Conservation (phyloP, 2,888 invertebrate genomes). For the Heteropelma amictum region DNA sequence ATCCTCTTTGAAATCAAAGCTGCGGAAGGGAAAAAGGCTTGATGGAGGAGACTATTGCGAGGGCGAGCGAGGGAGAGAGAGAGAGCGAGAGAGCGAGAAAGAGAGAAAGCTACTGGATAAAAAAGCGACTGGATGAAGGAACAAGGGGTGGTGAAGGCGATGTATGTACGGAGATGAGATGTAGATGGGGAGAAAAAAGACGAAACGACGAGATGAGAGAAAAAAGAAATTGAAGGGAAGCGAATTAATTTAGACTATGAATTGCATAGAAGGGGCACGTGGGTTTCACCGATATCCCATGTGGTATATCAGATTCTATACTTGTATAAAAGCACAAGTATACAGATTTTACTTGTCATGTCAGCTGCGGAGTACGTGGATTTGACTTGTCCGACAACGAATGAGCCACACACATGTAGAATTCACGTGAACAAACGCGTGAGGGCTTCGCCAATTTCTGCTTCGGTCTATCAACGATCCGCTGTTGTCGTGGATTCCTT, state of each 20-base stretch:
- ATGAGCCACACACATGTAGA: slow-evolving; percentile 33
- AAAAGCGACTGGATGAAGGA: slow-evolving; percentile 20
- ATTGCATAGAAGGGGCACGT: slow-evolving; percentile 16
- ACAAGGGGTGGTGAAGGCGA: slow-evolving; percentile 15
- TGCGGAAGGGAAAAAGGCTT: slow-evolving; percentile 56
- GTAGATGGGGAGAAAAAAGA: slow-evolving; percentile 37
- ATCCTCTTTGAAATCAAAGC: slow-evolving; percentile 75
- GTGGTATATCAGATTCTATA: slow-evolving; percentile 30
- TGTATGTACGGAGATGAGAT: slow-evolving; percentile 21
- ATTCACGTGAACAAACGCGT: slow-evolving; percentile 34
- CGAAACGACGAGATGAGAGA: slow-evolving; percentile 8
- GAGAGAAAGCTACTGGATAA: background rate
- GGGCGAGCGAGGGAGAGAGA: slow-evolving; percentile 13
- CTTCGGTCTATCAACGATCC: slow-evolving; percentile 60
- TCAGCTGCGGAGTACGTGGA: slow-evolving; percentile 59
- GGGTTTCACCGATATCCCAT: slow-evolving; percentile 49
- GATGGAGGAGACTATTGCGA: slow-evolving; percentile 46
- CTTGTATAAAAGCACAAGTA: slow-evolving; percentile 53
- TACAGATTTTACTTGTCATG: slow-evolving; percentile 73
- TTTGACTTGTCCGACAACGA: slow-evolving; percentile 54
- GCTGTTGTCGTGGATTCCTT: slow-evolving; percentile 52
- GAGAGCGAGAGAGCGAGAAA: slow-evolving; percentile 7
- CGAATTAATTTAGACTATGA: slow-evolving; percentile 71
- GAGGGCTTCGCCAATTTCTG: slow-evolving; percentile 50
- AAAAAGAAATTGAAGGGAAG: slow-evolving; percentile 41